Evolutionary conservation across 1,140 invertebrate genomes (phyloP).

Genomic region (Hypsibius dujardini): DNA sequence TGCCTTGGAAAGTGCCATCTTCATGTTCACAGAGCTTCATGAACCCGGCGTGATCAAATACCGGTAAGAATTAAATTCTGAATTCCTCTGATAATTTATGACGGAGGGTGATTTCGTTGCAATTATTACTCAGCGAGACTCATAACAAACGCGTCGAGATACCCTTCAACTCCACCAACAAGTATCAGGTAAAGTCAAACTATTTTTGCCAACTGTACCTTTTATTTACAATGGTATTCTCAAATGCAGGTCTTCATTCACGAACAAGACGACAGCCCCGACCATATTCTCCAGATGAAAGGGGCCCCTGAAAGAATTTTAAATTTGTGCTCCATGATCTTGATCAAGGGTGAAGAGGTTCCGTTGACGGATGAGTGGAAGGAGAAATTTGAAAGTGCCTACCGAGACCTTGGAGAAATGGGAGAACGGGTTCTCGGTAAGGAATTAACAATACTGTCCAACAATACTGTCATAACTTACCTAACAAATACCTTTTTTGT

Average conservation of each 20-base stretch:
- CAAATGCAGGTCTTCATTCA: slow-evolving; percentile 22
- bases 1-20: slow-evolving; percentile 30
- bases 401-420: slow-evolving; percentile 33
- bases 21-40: slow-evolving; percentile 30
- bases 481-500: no score
- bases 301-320: slow-evolving; percentile 32
- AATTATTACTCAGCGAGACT: slow-evolving; percentile 19
- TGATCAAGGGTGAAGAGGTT: slow-evolving; percentile 32
- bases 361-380: slow-evolving; percentile 31
- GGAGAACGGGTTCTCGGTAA: slow-evolving; percentile 34
- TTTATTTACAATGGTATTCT: slow-evolving; percentile 34
- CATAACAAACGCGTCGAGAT: slow-evolving; percentile 31
- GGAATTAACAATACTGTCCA: slow-evolving; percentile 14
- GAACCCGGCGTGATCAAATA: slow-evolving; percentile 25
- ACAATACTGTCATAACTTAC: no score
- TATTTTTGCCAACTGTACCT: slow-evolving; percentile 24
- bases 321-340: slow-evolving; percentile 31
- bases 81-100: no score
- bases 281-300: no score
- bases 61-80: slow-evolving; percentile 19
- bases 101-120: no score
- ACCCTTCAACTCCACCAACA: slow-evolving; percentile 39
- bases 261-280: no score
- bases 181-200: slow-evolving; percentile 35
- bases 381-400: slow-evolving; percentile 37